Evolutionary conservation across 2,113 vertebrate genomes (phyloP).

Genomic region (Thermophis baileyi): DNA sequence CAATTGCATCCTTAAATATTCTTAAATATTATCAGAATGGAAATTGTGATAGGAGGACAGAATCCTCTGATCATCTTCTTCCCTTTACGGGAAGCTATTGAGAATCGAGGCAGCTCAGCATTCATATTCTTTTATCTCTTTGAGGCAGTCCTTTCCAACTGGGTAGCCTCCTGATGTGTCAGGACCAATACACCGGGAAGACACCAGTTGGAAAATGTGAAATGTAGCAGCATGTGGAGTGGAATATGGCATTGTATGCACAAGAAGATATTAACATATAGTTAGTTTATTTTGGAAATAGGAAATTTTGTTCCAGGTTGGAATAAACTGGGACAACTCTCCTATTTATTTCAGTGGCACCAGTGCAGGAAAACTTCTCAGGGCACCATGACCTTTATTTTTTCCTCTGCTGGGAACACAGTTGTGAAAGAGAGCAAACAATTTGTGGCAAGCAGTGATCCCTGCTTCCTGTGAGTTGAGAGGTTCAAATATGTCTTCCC

Average conservation of each 20-base stretch:
- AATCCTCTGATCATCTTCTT: neutral
- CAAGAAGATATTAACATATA: neutral
- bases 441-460: slow-evolving; percentile 31
- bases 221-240: neutral
- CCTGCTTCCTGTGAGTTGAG: slow-evolving; percentile 46
- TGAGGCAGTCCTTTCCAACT: neutral
- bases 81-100: neutral
- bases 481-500: slow-evolving; percentile 60
- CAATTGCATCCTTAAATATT: neutral
- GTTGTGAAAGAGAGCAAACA: slow-evolving; percentile 9
- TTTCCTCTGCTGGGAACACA: slow-evolving; percentile 11
- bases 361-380: neutral
- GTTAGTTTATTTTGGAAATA: neutral
- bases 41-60: neutral
- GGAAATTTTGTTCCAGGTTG: neutral
- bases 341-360: neutral
- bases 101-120: neutral
- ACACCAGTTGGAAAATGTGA: neutral
- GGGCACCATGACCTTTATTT: neutral
- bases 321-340: neutral
- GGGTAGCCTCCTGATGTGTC: neutral
- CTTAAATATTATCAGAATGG: neutral
- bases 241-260: neutral
- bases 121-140: neutral
- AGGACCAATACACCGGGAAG: neutral